phyloP scores from a whole-genome alignment of 2,797 vertebrate genomes.

The Onychomys arenicola region DNA sequence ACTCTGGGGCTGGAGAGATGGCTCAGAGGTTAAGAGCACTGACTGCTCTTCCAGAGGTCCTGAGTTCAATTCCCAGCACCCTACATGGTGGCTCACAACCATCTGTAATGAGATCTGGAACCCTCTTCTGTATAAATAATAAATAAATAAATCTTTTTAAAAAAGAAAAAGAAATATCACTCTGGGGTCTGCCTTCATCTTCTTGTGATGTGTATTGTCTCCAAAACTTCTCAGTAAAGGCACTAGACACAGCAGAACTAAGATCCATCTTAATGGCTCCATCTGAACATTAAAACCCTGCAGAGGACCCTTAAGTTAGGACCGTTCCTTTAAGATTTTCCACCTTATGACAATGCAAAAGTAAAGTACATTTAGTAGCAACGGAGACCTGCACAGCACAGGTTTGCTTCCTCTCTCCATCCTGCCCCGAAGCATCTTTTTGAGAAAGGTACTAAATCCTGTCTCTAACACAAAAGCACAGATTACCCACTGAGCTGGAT shows the following conservation, averaged over 20 bases:
- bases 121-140: too few relatives aligned
- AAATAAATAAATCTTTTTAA: too few relatives aligned
- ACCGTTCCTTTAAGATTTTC: not conserved
- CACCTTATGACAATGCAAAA: not conserved
- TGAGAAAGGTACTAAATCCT: not conserved
- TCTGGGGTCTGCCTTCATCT: not conserved
- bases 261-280: not conserved
- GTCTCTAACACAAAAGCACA: not conserved
- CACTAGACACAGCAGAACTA: not conserved
- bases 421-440: not conserved
- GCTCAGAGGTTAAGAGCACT: too few relatives aligned
- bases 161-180: not conserved
- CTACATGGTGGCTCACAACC: too few relatives aligned
- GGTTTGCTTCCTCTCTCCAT: not conserved
- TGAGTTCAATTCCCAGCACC: too few relatives aligned
- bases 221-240: not conserved
- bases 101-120: too few relatives aligned
- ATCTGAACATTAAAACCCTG: not conserved
- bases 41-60: too few relatives aligned
- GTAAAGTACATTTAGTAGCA: not conserved
- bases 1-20: too few relatives aligned
- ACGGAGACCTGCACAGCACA: not conserved
- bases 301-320: not conserved
- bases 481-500: not conserved
- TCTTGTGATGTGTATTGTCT: not conserved